Evolutionary conservation across 1,140 invertebrate genomes (phyloP).

Genomic region (Chelonus insularis): DNA sequence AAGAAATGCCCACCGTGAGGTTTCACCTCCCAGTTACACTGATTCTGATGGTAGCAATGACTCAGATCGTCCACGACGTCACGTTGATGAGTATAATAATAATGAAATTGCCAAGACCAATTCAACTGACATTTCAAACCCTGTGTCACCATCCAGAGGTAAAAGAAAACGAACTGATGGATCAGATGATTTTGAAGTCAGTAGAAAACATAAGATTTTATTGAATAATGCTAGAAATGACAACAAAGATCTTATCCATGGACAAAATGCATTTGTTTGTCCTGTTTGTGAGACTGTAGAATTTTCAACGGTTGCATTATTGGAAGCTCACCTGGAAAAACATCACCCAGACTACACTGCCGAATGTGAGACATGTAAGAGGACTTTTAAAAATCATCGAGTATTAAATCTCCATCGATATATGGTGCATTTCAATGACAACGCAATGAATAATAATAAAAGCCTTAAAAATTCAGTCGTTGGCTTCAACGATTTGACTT

Average conservation of each 20-base stretch:
- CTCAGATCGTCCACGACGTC: constrained; percentile 56
- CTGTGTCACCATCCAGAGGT: constrained; percentile 26
- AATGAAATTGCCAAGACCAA: constrained; percentile 52
- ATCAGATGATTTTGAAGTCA: constrained; percentile 38
- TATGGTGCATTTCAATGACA: constrained; percentile 63
- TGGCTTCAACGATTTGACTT: constrained; percentile 76
- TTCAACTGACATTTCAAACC: constrained; percentile 39
- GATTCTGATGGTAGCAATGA: constrained; percentile 53
- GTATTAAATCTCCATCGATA: constrained; percentile 70
- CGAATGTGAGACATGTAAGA: constrained; percentile 72
- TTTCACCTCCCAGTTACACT: constrained; percentile 44
- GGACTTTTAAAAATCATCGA: constrained; percentile 71
- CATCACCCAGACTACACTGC: constrained; percentile 70
- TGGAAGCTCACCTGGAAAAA: constrained; percentile 73
- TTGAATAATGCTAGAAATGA: constrained; percentile 34
- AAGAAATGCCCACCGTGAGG: constrained; percentile 65
- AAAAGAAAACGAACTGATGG: constrained; percentile 40
- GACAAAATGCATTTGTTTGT: constrained; percentile 47
- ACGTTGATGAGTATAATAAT: constrained; percentile 57
- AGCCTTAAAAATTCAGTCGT: constrained; percentile 50
- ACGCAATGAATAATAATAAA: constrained; percentile 24
- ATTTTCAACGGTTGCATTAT: constrained; percentile 63
- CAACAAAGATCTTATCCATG: constrained; percentile 16
- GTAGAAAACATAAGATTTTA: constrained; percentile 42
- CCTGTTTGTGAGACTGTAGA: constrained; percentile 66